phyloP scores from a whole-genome alignment of 2,797 vertebrate species.

The Antrozous pallidus region DNA sequence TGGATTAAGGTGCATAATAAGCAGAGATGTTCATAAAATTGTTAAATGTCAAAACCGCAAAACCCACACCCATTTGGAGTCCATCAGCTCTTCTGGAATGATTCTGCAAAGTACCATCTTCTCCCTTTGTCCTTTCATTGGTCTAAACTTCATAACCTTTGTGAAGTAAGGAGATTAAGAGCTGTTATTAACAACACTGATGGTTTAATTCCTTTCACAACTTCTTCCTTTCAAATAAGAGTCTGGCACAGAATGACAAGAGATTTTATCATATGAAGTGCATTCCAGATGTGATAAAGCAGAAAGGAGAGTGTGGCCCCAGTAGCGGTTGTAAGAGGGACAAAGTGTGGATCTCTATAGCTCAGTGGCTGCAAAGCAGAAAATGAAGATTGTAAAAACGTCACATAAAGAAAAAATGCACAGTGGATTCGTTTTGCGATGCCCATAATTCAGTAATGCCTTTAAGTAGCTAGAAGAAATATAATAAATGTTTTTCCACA shows the following conservation, averaged over 20 bases:
- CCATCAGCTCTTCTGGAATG: slow-evolving; percentile 59
- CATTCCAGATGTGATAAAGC: slow-evolving; percentile 83
- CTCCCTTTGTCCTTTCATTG: slow-evolving; percentile 45
- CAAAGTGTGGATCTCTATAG: slow-evolving; percentile 89
- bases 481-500: slow-evolving; percentile 97
- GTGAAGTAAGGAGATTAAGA: slow-evolving; percentile 61
- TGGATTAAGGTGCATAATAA: slow-evolving; percentile 44
- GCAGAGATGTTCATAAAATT: slow-evolving; percentile 71
- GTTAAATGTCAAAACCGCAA: slow-evolving; percentile 68
- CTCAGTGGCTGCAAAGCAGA: slow-evolving; percentile 96
- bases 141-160: slow-evolving; percentile 65
- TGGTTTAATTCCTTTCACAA: slow-evolving; percentile 75
- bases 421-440: slow-evolving; percentile 91
- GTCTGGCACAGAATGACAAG: slow-evolving; percentile 74
- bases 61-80: neutral
- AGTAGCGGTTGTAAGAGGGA: slow-evolving; percentile 90
- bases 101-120: slow-evolving; percentile 26
- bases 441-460: slow-evolving; percentile 96
- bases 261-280: slow-evolving; percentile 83
- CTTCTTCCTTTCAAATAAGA: slow-evolving; percentile 72
- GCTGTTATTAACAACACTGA: slow-evolving; percentile 47
- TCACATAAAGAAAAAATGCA: slow-evolving; percentile 98
- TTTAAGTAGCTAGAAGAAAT: slow-evolving; percentile 98
- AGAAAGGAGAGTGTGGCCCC: slow-evolving; percentile 88
- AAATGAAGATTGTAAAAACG: slow-evolving; percentile 99